phyloP scores from a whole-genome alignment of 2,797 vertebrate genomes.

The Sebastes hubbsi region DNA sequence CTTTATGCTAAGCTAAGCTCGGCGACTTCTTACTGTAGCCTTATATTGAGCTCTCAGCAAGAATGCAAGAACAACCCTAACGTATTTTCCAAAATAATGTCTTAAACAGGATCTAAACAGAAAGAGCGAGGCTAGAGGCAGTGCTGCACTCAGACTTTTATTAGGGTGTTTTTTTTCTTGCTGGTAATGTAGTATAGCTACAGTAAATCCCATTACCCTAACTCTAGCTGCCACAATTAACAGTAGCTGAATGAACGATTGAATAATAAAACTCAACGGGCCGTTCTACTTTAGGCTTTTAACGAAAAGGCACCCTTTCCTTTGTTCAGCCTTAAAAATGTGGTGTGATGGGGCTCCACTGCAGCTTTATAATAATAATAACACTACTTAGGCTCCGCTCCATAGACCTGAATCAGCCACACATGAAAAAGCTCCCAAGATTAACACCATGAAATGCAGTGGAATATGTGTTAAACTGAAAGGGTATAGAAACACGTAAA shows the following conservation, averaged over 20 bases:
- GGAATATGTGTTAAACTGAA: slow-evolving; percentile 8
- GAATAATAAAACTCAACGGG: not conserved
- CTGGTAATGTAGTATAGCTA: not conserved
- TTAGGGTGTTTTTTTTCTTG: not conserved
- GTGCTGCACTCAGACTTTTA: not conserved
- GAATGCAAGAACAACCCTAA: not conserved
- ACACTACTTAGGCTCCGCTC: not conserved
- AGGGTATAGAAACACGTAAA: not conserved
- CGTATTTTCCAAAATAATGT: not conserved
- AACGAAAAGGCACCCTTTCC: not conserved
- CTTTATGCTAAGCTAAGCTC: not conserved
- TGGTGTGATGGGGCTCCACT: not conserved
- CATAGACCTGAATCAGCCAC: not conserved
- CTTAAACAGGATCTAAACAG: not conserved
- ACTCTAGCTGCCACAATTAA: not conserved
- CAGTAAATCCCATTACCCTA: slow-evolving; percentile 4
- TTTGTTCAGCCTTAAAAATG: not conserved
- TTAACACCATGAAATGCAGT: not conserved
- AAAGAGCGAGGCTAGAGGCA: not conserved
- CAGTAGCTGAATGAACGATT: not conserved
- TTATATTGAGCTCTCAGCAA: not conserved
- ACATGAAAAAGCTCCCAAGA: not conserved
- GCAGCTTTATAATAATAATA: not conserved
- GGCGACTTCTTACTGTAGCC: no score
- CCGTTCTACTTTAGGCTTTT: not conserved